Percentiles rank a stretch among this genome's conserved stretches.
Conservation (phyloP, 2,888 invertebrate genomes). For the Aelia acuminata region DNA sequence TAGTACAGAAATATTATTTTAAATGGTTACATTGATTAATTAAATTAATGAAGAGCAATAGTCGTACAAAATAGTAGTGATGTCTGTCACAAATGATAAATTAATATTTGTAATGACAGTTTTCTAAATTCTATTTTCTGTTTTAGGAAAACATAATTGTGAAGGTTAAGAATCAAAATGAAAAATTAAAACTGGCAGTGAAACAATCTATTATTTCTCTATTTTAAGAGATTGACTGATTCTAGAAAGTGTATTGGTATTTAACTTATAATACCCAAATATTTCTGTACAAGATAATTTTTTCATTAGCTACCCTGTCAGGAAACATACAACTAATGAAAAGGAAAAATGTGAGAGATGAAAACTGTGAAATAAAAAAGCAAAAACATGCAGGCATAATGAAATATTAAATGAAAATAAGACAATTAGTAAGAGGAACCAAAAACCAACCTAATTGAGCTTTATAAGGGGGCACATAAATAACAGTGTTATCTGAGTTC, state of each 20-base stretch:
- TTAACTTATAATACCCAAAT: not conserved
- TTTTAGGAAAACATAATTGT: too few relatives aligned
- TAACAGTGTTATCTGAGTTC: constrained; percentile 73
- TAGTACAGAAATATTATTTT: not conserved
- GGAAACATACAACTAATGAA: not conserved
- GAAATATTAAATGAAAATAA: constrained; percentile 50
- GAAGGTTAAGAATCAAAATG: too few relatives aligned
- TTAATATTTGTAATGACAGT: too few relatives aligned
- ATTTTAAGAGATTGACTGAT: too few relatives aligned
- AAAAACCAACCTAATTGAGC: constrained; percentile 63
- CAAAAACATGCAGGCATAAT: not conserved
- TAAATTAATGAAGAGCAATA: too few relatives aligned
- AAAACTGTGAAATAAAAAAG: constrained; percentile 40
- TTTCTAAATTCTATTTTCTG: too few relatives aligned
- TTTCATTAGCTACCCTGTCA: not conserved
- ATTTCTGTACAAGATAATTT: not conserved
- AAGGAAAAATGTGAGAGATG: not conserved
- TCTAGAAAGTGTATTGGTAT: not conserved
- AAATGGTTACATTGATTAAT: too few relatives aligned
- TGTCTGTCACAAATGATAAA: too few relatives aligned
- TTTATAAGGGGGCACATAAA: constrained; percentile 70
- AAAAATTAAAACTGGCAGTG: too few relatives aligned
- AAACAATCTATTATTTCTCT: too few relatives aligned
- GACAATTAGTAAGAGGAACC: constrained; percentile 27
- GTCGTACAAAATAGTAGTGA: too few relatives aligned